Evolutionary conservation across 2,888 invertebrate genomes (phyloP), one percentile per base, ranked within the genome.

Genomic region (Drosophila multiciliata): DNA sequence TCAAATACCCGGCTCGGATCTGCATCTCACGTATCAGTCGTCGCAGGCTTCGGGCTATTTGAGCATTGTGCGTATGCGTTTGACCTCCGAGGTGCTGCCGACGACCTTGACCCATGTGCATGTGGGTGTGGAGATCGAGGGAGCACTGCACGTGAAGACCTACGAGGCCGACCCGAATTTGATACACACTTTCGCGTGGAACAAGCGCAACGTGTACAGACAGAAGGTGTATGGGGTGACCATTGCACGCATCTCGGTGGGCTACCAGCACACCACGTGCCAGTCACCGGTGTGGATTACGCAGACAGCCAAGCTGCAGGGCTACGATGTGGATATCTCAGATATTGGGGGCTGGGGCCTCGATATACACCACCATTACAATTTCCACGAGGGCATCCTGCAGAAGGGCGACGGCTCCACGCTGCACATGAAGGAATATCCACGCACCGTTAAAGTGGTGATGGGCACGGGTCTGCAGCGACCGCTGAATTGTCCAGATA

Each of bases 341-440:
- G 98, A 99, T 92, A 97, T 99, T 63, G 99, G 99, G 1, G 98
- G 98, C 54, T 99, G 99, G 99, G 98, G 99, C 59, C 94, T 99
- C 63, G 98, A 99, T 92, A 98, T 99, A 76, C 99, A 99, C 93
- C 99, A 99, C 93, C 98, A 98, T 93, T 99, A 99, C 93, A 99
- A 99, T 93, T 98, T 98, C 95, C 98, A 99, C 91, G 99, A 99
- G 94, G 99, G 98, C 29, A 99, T 99, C 75, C 94, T 99, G 52
- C 99, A 99, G 93, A 99, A 99, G 92, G 99, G 99, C 45, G 98
- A 99, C 91, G 99, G 99, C 63, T 97, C 98, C 3, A 97, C 98
- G 50, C 94, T 99, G 40, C 98, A 99, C 93, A 95, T 99, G 93
- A 98, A 98, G 91, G 97, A 97, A 91, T 97, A 98, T 91, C 98